These are phyloP conservation scores for Sterrhoptilus dennistouni DNA, from an alignment of 2,113 vertebrate species.

Conservation along the genomic window DNA sequence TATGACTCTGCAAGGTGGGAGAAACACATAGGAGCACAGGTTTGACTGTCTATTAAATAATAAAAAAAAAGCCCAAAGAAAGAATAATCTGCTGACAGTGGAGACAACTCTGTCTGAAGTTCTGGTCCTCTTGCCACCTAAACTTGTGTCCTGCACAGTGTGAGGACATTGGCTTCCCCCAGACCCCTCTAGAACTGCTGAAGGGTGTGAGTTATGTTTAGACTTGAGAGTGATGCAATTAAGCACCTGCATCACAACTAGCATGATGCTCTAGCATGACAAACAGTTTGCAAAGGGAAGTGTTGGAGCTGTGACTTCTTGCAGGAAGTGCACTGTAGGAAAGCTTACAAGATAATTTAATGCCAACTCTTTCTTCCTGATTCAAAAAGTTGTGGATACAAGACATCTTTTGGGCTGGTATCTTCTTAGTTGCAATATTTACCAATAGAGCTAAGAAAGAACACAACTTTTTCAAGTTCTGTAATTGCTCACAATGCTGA, in stretches of 20 bases:
- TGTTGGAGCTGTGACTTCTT: neutral
- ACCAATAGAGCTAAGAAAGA: neutral
- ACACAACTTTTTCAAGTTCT: neutral
- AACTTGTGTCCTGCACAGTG: neutral
- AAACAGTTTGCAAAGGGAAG: neutral
- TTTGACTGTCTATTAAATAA: neutral
- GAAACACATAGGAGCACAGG: neutral
- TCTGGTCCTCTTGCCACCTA: neutral
- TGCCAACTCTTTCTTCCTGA: neutral
- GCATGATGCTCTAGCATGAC: neutral
- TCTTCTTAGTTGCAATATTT: neutral
- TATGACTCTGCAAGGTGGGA: neutral
- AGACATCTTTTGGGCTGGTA: neutral
- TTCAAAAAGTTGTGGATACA: neutral
- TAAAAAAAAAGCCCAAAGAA: neutral
- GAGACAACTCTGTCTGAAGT: neutral
- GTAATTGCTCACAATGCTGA: neutral
- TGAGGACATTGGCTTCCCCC: neutral
- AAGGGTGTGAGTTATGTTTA: neutral
- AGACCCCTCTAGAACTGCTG: neutral
- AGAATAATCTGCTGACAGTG: neutral
- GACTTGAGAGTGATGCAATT: neutral
- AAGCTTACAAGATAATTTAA: neutral
- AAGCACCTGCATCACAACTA: neutral
- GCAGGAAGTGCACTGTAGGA: neutral